These are phyloP conservation scores for Callochromis pleurospilus DNA, from an alignment of 2,113 vertebrate genomes.

Conservation along the genomic window DNA sequence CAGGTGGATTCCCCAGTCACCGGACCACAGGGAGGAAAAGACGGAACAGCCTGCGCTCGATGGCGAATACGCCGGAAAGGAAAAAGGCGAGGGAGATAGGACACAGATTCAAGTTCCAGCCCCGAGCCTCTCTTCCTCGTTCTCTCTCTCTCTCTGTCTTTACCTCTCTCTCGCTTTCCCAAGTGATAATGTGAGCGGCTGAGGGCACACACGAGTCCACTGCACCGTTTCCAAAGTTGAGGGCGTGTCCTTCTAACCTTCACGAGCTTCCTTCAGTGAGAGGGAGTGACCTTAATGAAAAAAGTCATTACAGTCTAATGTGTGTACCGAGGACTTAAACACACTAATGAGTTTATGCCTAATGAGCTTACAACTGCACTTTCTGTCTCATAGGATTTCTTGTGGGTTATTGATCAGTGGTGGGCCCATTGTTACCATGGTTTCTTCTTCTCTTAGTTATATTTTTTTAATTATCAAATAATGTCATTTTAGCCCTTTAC, in stretches of 20 bases:
- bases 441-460: not conserved
- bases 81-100: not conserved
- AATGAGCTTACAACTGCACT: not conserved
- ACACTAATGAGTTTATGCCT: not conserved
- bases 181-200: not conserved
- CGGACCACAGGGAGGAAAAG: not conserved
- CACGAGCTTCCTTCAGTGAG: not conserved
- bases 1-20: conserved; percentile 45
- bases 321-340: not conserved
- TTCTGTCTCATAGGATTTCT: not conserved
- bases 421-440: not conserved
- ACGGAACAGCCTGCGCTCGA: not conserved
- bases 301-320: not conserved
- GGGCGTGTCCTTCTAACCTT: conserved; percentile 55
- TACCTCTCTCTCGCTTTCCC: not conserved
- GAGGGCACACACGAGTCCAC: not conserved
- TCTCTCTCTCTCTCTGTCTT: no score
- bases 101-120: not conserved
- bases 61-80: not conserved
- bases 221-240: conserved; percentile 25
- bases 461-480: not conserved
- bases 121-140: not conserved
- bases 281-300: not conserved
- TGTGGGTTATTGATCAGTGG: not conserved
- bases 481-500: not conserved